These are phyloP conservation scores for Chlorodrepanis virens DNA, from an alignment of 2,113 vertebrate species.

Conservation along the genomic window DNA sequence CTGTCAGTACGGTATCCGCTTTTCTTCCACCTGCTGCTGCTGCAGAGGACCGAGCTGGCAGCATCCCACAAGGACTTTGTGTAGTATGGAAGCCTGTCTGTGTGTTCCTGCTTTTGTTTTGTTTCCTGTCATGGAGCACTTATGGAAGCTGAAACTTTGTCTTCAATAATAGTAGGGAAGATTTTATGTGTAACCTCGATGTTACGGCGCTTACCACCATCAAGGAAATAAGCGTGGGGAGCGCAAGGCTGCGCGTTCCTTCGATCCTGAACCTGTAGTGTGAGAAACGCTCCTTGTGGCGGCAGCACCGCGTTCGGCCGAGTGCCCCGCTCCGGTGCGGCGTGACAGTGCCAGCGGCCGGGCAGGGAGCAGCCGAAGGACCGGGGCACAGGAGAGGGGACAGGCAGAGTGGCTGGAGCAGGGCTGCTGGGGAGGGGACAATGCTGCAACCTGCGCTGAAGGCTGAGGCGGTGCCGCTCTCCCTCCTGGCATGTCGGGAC, in stretches of 20 bases:
- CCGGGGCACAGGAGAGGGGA: not conserved
- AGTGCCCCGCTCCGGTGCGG: not conserved
- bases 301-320: not conserved
- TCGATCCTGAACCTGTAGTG: not conserved
- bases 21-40: constrained; percentile 71
- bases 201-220: fast-evolving
- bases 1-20: constrained; percentile 36
- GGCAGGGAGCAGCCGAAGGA: not conserved
- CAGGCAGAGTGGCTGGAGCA: not conserved
- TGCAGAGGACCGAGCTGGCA: constrained; percentile 40
- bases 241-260: fast-evolving
- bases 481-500: not conserved
- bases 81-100: not conserved
- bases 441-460: not conserved
- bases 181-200: not conserved
- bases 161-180: not conserved
- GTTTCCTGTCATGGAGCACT: not conserved
- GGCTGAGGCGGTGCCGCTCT: not conserved
- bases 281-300: not conserved
- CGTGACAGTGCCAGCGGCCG: not conserved
- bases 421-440: not conserved
- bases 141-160: not conserved
- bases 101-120: not conserved
- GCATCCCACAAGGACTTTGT: constrained; percentile 68
- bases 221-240: fast-evolving